phyloP scores from a whole-genome alignment of 2,888 invertebrate species.

The Drosophila suboccidentalis region DNA sequence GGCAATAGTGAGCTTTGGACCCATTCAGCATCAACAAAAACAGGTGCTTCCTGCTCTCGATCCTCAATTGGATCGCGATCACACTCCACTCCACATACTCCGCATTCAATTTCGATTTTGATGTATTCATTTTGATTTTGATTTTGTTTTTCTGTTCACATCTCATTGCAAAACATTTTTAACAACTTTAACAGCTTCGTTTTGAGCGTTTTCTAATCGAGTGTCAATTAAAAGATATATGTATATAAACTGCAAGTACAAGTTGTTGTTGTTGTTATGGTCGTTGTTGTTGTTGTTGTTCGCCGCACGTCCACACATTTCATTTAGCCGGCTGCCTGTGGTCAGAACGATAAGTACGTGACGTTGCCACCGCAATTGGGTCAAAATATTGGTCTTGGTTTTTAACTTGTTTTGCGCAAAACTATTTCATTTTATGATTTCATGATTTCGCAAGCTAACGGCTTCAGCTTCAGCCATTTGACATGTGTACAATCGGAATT shows the following conservation, averaged over 20 bases:
- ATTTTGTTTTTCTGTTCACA: constrained; percentile 6
- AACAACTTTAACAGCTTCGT: constrained; percentile 17
- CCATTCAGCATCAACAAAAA: constrained; percentile 19
- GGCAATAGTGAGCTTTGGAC: constrained; percentile 31
- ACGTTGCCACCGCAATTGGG: constrained; percentile 52
- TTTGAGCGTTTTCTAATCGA: constrained; percentile 32
- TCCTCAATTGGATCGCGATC: constrained; percentile 28
- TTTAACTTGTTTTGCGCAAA: constrained; percentile 57
- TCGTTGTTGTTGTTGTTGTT: constrained; percentile 13
- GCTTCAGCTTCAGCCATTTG: constrained; percentile 3
- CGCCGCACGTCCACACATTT: constrained; percentile 54
- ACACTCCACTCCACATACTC: constrained; percentile 5
- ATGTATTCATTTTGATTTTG: constrained; percentile 33
- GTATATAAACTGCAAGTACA: constrained; percentile 36
- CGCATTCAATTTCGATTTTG: constrained; percentile 31
- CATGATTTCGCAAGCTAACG: constrained; percentile 22
- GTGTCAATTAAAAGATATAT: constrained; percentile 72
- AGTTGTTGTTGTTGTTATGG: constrained; percentile 13
- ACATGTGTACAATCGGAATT: constrained; percentile 27
- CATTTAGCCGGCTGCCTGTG: constrained; percentile 34
- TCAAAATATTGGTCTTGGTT: constrained; percentile 60
- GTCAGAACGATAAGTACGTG: constrained; percentile 68
- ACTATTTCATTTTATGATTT: constrained; percentile 42
- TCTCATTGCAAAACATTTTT: constrained; percentile 35
- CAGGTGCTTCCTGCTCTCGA: constrained; percentile 57